phyloP scores from a whole-genome alignment of 1,140 invertebrate genomes.

The Dreissena polymorpha region DNA sequence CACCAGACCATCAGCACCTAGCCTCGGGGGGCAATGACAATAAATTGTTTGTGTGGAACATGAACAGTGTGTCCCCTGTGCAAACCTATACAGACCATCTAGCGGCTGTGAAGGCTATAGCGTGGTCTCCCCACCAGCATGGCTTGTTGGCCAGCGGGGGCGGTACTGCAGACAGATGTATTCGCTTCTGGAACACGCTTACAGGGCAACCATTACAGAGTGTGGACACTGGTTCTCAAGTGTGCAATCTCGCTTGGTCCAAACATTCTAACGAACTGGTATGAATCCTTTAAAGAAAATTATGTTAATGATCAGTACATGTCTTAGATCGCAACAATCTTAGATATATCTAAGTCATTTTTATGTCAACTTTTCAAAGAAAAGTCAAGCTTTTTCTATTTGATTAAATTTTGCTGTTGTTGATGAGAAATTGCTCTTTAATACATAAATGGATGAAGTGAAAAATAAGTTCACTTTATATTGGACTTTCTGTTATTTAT shows the following conservation, averaged over 20 bases:
- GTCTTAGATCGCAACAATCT: background rate
- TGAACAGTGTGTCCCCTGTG: constrained; percentile 83
- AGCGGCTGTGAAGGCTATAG: constrained; percentile 98
- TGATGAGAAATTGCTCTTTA: too few relatives aligned
- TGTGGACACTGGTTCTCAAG: constrained; percentile 98
- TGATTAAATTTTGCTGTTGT: too few relatives aligned
- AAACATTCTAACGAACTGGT: constrained; percentile 99
- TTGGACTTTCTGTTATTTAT: too few relatives aligned
- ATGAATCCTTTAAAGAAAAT: constrained; percentile 54
- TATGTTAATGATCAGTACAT: too few relatives aligned
- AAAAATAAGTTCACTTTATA: too few relatives aligned
- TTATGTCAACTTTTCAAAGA: too few relatives aligned
- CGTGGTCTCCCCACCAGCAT: constrained; percentile 99
- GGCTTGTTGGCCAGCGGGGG: constrained; percentile 98
- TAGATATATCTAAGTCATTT: too few relatives aligned
- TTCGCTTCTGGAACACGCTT: constrained; percentile 98
- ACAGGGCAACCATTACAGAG: constrained; percentile 99
- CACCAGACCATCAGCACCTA: constrained; percentile 98
- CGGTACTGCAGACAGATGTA: constrained; percentile 94
- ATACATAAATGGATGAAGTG: too few relatives aligned
- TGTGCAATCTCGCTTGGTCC: constrained; percentile 99
- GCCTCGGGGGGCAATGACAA: constrained; percentile 99
- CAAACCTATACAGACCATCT: constrained; percentile 99
- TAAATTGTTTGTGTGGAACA: constrained; percentile 98
- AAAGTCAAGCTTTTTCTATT: too few relatives aligned